A percentile compares a stretch with the other conserved stretches of the same genome.
Conservation (phyloP, 2,888 invertebrate species). For the Iselma pallidipennis region DNA sequence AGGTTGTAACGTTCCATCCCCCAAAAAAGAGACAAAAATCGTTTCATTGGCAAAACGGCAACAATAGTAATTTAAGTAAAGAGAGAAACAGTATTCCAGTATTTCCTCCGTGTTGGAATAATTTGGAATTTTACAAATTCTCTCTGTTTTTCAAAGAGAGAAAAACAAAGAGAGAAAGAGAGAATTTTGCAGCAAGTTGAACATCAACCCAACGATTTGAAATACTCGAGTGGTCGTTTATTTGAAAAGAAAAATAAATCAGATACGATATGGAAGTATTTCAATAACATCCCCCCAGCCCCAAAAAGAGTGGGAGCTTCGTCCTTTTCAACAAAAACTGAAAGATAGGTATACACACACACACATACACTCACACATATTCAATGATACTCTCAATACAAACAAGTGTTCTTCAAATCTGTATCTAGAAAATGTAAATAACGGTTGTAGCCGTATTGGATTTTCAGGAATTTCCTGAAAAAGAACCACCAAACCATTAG, state of each 20-base stretch:
- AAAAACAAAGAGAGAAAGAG: not conserved
- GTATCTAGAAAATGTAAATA: not conserved
- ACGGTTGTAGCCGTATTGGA: not conserved
- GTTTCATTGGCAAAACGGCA: no score
- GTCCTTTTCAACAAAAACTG: no score
- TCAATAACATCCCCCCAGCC: slow-evolving; percentile 37
- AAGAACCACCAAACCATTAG: no score
- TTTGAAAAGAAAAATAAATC: slow-evolving; percentile 49
- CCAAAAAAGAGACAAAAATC: not conserved
- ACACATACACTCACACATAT: not conserved
- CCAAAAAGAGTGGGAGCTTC: not conserved
- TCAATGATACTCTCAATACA: not conserved
- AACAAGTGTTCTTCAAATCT: not conserved
- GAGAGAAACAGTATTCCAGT: no score
- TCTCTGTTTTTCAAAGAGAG: not conserved
- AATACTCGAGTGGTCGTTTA: slow-evolving; percentile 41
- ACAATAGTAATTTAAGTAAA: no score
- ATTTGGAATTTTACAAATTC: not conserved
- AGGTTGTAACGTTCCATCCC: no score
- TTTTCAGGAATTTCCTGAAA: not conserved
- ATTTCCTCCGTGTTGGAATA: not conserved
- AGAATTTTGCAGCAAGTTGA: not conserved
- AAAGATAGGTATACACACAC: not conserved
- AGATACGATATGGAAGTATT: slow-evolving; percentile 45
- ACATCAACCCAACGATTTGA: slow-evolving; percentile 30